Percentiles rank a stretch among this genome's conserved stretches.
Evolutionary conservation across 2,888 invertebrate species (phyloP).

Genomic region (Drosophila mayaguana): DNA sequence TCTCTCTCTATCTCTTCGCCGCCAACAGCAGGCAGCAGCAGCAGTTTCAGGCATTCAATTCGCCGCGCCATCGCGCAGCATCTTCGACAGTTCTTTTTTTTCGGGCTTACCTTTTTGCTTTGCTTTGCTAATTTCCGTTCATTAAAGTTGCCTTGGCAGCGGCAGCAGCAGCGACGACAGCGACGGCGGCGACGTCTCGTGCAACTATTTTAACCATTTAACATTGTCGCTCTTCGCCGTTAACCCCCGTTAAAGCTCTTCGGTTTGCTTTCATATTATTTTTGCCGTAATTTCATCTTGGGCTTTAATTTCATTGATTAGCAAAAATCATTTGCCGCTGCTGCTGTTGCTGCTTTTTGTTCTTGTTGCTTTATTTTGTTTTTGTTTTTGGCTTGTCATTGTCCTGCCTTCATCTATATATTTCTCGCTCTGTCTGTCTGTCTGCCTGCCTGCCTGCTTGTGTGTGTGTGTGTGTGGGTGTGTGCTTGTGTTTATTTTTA

Average conservation of each 20-base stretch:
- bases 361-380: constrained; percentile 43
- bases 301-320: constrained; percentile 84
- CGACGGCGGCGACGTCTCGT: constrained; percentile 40
- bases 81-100: constrained; percentile 37
- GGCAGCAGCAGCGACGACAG: constrained; percentile 15
- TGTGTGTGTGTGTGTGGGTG: constrained; percentile 26
- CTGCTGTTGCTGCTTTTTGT: constrained; percentile 41
- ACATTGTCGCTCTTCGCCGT: constrained; percentile 33
- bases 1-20: constrained; percentile 53
- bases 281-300: constrained; percentile 51
- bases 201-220: constrained; percentile 61
- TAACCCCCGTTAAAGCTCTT: constrained; percentile 60
- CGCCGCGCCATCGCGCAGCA: constrained; percentile 50
- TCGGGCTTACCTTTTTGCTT: constrained; percentile 41
- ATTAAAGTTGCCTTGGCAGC: constrained; percentile 73
- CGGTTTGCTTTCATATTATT: constrained; percentile 26
- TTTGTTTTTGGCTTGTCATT: constrained; percentile 65
- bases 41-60: constrained; percentile 4
- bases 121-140: constrained; percentile 79
- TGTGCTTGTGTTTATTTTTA: constrained; percentile 55
- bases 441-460: constrained; percentile 22
- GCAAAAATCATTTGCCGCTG: constrained; percentile 66
- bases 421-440: constrained; percentile 35
- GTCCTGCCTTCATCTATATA: constrained; percentile 40
- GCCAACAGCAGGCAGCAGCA: constrained; percentile 4